Percentiles rank a stretch among this genome's conserved stretches.
Evolutionary conservation across 2,888 invertebrate genomes (phyloP).

Genomic region (Sericinus montela): DNA sequence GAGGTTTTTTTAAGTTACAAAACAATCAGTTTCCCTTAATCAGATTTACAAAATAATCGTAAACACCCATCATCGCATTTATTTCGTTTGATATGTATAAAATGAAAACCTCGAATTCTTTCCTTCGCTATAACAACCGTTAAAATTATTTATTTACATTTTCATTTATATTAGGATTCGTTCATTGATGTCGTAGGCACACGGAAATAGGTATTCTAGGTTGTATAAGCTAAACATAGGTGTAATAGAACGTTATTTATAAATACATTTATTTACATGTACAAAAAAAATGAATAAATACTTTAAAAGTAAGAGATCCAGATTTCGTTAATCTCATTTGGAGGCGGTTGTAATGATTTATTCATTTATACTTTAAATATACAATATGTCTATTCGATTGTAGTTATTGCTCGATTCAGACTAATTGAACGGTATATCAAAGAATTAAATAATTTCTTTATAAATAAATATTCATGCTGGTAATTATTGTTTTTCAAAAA

Average conservation of each 20-base stretch:
- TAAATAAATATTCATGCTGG: too few species aligned
- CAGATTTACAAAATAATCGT: conserved; percentile 61
- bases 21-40: conserved; percentile 63
- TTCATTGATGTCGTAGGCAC: conserved; percentile 60
- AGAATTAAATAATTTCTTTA: too few species aligned
- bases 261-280: conserved; percentile 55
- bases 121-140: conserved; percentile 33
- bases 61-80: conserved; percentile 50
- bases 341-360: conserved; percentile 16
- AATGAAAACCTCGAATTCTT: conserved; percentile 65
- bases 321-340: conserved; percentile 71
- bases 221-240: conserved; percentile 44
- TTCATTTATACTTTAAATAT: not conserved
- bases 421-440: too few species aligned
- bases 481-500: too few species aligned
- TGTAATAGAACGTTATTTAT: conserved; percentile 41
- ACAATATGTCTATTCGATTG: not conserved
- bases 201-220: conserved; percentile 49
- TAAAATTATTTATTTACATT: conserved; percentile 31
- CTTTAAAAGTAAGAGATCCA: conserved; percentile 71
- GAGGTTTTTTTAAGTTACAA: conserved; percentile 84
- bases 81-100: conserved; percentile 73
- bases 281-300: conserved; percentile 50
- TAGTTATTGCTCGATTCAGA: conserved; percentile 5
- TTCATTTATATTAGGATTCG: conserved; percentile 40